Evolutionary conservation across 2,888 invertebrate species (phyloP), one percentile per base, ranked within the genome.

Genomic region (Hydriomena furcata): DNA sequence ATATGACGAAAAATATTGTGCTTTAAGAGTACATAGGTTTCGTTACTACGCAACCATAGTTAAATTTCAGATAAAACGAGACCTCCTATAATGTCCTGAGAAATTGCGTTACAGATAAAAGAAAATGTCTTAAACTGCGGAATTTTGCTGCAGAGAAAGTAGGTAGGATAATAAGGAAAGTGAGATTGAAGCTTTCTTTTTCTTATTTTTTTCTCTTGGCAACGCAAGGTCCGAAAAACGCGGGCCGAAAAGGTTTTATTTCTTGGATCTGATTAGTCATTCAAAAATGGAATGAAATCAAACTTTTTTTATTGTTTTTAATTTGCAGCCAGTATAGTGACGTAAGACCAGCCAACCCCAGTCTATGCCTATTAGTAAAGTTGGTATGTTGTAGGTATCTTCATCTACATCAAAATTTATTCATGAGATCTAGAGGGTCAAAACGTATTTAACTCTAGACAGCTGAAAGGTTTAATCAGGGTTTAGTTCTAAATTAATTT

Each of bases 101-200:
- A 74, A 76, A 74, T 76, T 81, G 71, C 65, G 68, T 64, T 68
- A 65, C 34, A 76, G 79, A 83, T 82, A 84, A 82, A 80, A 75
- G 71, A 71, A 79, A 82, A 81, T 73, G 72, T 76, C 76, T 75
- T 76, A 66, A 73, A 71, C 73, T 66, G 60, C 61, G 66, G 61
- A 68, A 69, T 70, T 64, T 68, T 54, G 54, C 54, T 52, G 31
- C 42, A 40, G 51, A 51, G 50, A 56, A 58, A 59, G 48, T 56
- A 49, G 48, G 55, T 46, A 54, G n/a, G 48, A 58, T 54, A 61
- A 56, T 56, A 55, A 61, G 58, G 45, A 56, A 58, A 56, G 37
- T 56, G 43, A 42, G 53, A 58, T 52, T 52, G 42, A 51, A 51
- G 45, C 36, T 41, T 45, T 41, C 25, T 44, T 49, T 41, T 44